Conservation (phyloP, 2,888 invertebrate species). For the Cataglyphis altisquamis region DNA sequence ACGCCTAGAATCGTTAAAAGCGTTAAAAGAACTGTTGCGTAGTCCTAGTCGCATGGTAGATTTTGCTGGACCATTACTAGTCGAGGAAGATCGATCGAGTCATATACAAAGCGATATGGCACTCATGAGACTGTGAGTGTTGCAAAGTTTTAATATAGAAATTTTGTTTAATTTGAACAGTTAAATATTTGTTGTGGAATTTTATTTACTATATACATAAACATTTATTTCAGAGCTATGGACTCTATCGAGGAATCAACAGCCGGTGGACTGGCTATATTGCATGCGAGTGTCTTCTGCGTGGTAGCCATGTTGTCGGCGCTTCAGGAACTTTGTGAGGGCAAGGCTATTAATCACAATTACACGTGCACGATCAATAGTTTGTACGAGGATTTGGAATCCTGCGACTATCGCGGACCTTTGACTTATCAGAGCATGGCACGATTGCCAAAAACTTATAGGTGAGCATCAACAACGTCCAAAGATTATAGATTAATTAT, state of each 20-base stretch:
- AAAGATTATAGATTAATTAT: neutral
- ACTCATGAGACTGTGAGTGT: slow-evolving; percentile 91
- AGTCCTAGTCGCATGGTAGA: slow-evolving; percentile 94
- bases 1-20: slow-evolving; percentile 94
- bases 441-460: slow-evolving; percentile 93
- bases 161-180: slow-evolving; percentile 1
- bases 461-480: slow-evolving; percentile 85
- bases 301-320: slow-evolving; percentile 94
- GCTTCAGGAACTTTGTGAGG: slow-evolving; percentile 92
- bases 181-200: neutral
- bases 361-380: slow-evolving; percentile 84
- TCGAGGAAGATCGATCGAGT: slow-evolving; percentile 89
- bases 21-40: slow-evolving; percentile 93
- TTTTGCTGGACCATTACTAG: slow-evolving; percentile 88
- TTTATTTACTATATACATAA: neutral
- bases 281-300: slow-evolving; percentile 94
- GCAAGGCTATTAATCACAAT: slow-evolving; percentile 90
- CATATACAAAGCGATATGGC: slow-evolving; percentile 93
- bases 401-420: slow-evolving; percentile 93
- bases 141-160: neutral
- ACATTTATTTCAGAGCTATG: slow-evolving; percentile 90
- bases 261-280: slow-evolving; percentile 91
- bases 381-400: slow-evolving; percentile 83
- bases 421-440: slow-evolving; percentile 95
- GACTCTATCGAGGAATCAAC: slow-evolving; percentile 97